Evolutionary conservation across 37 sponge, comb jelly and placozoan species (phyloP), one percentile per base, ranked within the genome.

Genomic region (Sycon ciliatum): DNA sequence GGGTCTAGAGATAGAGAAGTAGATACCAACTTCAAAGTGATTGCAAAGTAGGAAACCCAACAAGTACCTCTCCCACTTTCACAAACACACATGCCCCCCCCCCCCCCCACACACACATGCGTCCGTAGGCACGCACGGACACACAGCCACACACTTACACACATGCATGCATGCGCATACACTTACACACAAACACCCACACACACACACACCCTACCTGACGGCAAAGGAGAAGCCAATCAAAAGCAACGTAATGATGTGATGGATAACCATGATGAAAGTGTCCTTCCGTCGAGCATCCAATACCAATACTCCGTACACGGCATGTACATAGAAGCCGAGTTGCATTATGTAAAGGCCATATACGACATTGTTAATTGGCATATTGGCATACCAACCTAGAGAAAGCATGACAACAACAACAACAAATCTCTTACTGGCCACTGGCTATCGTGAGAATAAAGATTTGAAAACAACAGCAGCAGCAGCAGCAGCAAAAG

Each of bases 181-280:
- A 73, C 73, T 37, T 58, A 73, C 73, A 73, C 73, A 73, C 27
- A 57, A 57, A 57, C 73, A 34, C 73, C 56, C 73, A 73, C 60
- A 73, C 73, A 73, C 73, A 73, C 60, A 57, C 73, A 73, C 60
- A 57, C 37, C 63, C 7, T 60, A 60, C 63, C 63, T 22, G 7
- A 18, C 16, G 7, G 63, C 63, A 7, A 60, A 28, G 7, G 63
- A 60, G 26, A 60, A 60, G 11, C 27, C 63, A 30, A 60, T 60
- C 9, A 60, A 24, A 60, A 60, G 9, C 7, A 9, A 30, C 7
- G 63, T 22, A 11, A 60, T 7, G 9, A 18, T 24, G 26, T 60
- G 63, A 28, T 60, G 63, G 9, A 60, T 7, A 28, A 11, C 11
- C 63, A 60, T 60, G 31, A 60, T 18, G 7, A 23, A 23, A 60